phyloP scores from a whole-genome alignment of 2,797 vertebrate genomes.

The Artibeus jamaicensis region DNA sequence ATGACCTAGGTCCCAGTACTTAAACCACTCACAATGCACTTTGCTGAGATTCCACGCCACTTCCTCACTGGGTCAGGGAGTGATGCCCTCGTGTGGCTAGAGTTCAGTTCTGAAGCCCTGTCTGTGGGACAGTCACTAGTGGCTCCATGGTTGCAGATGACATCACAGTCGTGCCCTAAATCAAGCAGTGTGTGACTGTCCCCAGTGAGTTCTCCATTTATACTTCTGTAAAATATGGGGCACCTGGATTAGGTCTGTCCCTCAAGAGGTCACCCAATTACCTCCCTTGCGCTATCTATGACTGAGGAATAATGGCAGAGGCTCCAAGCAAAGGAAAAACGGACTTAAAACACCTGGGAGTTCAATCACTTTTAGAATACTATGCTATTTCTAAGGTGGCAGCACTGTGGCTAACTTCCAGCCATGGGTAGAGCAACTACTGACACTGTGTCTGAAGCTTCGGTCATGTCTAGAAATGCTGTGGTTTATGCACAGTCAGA shows the following conservation, averaged over 20 bases:
- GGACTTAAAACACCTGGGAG: background rate
- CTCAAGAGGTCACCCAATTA: background rate
- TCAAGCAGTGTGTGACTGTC: background rate
- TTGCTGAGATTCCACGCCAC: background rate
- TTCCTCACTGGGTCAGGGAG: background rate
- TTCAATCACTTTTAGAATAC: background rate
- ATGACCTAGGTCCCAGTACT: background rate
- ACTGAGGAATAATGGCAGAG: background rate
- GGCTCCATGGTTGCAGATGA: background rate
- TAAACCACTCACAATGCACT: background rate
- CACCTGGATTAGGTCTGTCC: background rate
- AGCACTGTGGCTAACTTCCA: background rate
- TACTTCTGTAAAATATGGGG: background rate
- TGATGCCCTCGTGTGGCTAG: background rate
- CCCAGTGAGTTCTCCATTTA: background rate
- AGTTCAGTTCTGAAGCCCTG: background rate
- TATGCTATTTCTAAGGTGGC: background rate
- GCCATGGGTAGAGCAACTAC: background rate
- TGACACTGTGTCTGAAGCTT: background rate
- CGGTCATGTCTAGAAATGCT: background rate
- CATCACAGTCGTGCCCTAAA: background rate
- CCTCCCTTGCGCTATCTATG: background rate
- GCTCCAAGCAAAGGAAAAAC: background rate
- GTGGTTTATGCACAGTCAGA: background rate
- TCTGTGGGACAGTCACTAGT: background rate